Percentiles rank a stretch among this genome's conserved stretches.
Evolutionary conservation across 2,888 invertebrate genomes (phyloP).

Genomic region (Protophormia terraenovae): DNA sequence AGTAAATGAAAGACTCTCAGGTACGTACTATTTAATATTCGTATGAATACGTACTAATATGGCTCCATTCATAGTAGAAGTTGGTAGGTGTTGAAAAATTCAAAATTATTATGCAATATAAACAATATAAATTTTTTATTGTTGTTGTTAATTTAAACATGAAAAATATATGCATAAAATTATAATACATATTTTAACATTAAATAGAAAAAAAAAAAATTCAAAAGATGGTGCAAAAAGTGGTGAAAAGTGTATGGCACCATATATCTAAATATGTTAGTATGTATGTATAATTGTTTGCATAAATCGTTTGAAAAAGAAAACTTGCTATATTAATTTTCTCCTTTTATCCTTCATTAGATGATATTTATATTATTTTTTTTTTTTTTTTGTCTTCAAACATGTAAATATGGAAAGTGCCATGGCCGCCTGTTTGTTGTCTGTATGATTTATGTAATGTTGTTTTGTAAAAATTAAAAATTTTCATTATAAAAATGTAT

Average conservation of each 20-base stretch:
- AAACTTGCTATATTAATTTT: conserved; percentile 10
- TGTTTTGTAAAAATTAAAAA: conserved; percentile 26
- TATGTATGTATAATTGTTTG: background rate
- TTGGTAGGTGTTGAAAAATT: conserved; percentile 45
- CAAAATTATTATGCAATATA: conserved; percentile 59
- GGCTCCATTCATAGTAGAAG: background rate
- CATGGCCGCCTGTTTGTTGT: conserved; percentile 22
- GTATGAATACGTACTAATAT: background rate
- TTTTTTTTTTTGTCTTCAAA: background rate
- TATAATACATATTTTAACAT: background rate
- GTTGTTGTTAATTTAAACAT: conserved; percentile 18
- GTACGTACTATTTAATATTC: background rate
- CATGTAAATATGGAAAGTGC: background rate
- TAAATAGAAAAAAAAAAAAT: background rate
- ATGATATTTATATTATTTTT: background rate
- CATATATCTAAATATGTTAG: background rate
- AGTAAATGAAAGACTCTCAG: background rate
- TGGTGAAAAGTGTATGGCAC: conserved; percentile 34
- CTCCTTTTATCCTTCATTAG: conserved; percentile 4
- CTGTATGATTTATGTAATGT: conserved; percentile 31
- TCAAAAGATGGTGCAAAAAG: background rate
- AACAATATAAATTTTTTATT: conserved; percentile 38
- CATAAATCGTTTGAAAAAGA: background rate
- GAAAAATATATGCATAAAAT: background rate
- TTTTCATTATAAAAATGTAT: conserved; percentile 7